Evolutionary conservation across 2,797 vertebrate species (phyloP).

Genomic region (Aphelocoma californica): DNA sequence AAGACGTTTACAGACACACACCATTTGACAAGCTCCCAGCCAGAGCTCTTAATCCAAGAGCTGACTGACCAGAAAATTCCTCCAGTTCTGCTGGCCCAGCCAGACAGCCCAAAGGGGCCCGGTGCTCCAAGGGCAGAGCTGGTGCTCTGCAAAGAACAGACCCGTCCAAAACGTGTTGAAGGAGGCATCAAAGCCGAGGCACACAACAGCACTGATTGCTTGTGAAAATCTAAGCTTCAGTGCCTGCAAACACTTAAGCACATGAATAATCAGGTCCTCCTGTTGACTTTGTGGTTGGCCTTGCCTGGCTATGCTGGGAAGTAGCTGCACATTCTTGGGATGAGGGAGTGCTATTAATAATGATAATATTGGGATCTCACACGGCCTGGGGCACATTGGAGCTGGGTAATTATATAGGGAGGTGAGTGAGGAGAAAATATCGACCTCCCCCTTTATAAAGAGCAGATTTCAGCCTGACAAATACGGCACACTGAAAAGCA

Average conservation of each 20-base stretch:
- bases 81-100: background rate
- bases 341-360: conserved; percentile 2
- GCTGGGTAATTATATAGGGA: background rate
- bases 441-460: background rate
- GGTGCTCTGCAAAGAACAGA: background rate
- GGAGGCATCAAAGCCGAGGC: background rate
- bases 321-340: background rate
- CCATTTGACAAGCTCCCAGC: background rate
- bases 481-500: background rate
- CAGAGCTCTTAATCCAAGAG: background rate
- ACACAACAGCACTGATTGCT: conserved; percentile 6
- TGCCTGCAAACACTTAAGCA: conserved; percentile 24
- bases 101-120: background rate
- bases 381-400: rapidly evolving
- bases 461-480: background rate
- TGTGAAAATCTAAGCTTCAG: background rate
- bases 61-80: background rate
- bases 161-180: background rate
- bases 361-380: background rate
- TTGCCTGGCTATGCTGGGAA: background rate
- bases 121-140: background rate
- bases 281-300: background rate
- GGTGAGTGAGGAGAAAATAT: background rate
- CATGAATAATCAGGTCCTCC: background rate
- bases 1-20: background rate